A percentile compares a stretch with the other conserved stretches of the same genome.
phyloP scores from a whole-genome alignment of 2,113 vertebrate genomes.

The Galbula dea region DNA sequence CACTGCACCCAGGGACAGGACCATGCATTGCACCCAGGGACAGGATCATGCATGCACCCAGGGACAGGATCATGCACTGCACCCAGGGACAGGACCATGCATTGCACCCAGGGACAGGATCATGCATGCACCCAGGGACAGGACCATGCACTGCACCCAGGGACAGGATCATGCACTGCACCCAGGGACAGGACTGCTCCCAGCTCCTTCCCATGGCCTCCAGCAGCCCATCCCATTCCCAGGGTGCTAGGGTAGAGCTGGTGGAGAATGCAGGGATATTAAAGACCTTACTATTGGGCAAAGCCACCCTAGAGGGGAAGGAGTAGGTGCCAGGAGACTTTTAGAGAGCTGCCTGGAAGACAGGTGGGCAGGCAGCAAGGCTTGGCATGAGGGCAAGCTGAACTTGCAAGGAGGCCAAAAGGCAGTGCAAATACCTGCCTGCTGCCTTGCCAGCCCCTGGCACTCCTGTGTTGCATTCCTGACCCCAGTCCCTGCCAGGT shows the following conservation, averaged over 20 bases:
- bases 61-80: too few relatives aligned
- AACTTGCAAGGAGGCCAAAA: not conserved
- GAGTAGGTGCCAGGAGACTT: not conserved
- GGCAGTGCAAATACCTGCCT: not conserved
- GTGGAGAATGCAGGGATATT: not conserved
- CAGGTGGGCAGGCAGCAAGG: not conserved
- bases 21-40: too few relatives aligned
- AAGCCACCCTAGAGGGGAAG: not conserved
- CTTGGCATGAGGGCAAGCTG: not conserved
- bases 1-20: too few relatives aligned
- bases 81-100: too few relatives aligned
- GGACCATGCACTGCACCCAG: too few relatives aligned
- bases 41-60: too few relatives aligned
- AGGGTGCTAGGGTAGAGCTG: not conserved
- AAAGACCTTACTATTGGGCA: accelerated
- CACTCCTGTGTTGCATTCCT: accelerated
- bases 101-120: too few relatives aligned
- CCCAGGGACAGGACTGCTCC: accelerated
- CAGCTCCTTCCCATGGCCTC: not conserved
- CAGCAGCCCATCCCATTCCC: accelerated
- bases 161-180: too few relatives aligned
- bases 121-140: too few relatives aligned
- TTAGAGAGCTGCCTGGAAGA: not conserved
- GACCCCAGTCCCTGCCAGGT: accelerated
- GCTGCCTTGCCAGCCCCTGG: not conserved